Percentiles rank a stretch among this genome's conserved stretches.
Evolutionary conservation across 2,797 vertebrate genomes (phyloP).

Genomic region (Loriculus beryllinus): DNA sequence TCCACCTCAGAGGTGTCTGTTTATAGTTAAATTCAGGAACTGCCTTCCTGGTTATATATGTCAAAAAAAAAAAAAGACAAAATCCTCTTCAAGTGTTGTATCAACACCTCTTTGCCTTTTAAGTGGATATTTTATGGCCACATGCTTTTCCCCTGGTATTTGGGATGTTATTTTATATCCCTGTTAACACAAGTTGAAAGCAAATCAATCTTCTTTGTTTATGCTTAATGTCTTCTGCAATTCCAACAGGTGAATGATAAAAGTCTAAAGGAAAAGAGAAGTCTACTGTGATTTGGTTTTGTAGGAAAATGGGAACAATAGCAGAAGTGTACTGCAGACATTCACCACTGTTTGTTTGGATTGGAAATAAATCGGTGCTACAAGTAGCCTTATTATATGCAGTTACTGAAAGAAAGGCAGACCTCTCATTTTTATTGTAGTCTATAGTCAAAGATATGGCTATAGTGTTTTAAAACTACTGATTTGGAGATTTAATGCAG

Average conservation of each 20-base stretch:
- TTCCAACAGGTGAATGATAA: slow-evolving; percentile 65
- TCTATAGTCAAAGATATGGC: not conserved
- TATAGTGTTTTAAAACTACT: not conserved
- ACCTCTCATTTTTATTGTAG: not conserved
- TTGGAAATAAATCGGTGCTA: not conserved
- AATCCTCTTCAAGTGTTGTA: slow-evolving; percentile 17
- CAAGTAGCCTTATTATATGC: not conserved
- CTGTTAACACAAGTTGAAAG: slow-evolving; percentile 64
- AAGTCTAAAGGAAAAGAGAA: slow-evolving; percentile 16
- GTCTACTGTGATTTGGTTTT: slow-evolving; percentile 32
- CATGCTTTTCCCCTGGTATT: not conserved
- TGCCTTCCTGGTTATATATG: slow-evolving; percentile 5
- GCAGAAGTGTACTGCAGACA: not conserved
- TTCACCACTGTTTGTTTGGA: not conserved
- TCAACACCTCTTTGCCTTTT: slow-evolving; percentile 67
- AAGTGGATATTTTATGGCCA: slow-evolving; percentile 68
- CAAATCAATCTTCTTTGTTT: slow-evolving; percentile 66
- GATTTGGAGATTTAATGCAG: not conserved
- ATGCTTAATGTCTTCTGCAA: slow-evolving; percentile 28
- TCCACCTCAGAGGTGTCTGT: not conserved
- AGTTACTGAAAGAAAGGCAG: not conserved
- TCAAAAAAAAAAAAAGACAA: not conserved
- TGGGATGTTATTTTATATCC: slow-evolving; percentile 58
- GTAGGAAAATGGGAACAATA: slow-evolving; percentile 36
- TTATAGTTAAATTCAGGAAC: slow-evolving; percentile 9